Base-by-base conservation (phyloP, 1,140 invertebrate genomes). In the Drosophila pruinosa region DNA sequence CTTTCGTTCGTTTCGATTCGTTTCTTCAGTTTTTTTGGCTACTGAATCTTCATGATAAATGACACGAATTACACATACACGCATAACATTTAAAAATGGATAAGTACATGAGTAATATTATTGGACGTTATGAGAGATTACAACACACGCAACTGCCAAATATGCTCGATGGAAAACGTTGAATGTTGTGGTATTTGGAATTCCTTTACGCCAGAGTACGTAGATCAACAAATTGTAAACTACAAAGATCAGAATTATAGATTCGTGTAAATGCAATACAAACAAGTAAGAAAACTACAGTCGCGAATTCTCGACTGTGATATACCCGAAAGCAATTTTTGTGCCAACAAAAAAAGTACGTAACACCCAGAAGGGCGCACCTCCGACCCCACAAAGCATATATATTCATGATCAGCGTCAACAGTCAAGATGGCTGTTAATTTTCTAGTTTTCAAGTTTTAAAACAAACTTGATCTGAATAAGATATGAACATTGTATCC, bases 31-130 rank as follows among this genome's bases (percentile, higher is more conserved):
- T 17, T 53, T 31, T 53, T 31, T 17, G 4, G 26, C 47, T 38
- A 41, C 36, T 56, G 15, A 50, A 31, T 50, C 47, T 58, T 58
- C 26, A 67, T 50, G 63, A 54, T 54, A 52, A 59, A 58, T 50
- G 45, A 68, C 56, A 68, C 63, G 63, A 43, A 65, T 8, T 12
- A 48, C 24, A 31, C 24, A 28, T 14, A 26, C 14, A 48, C 24
- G 10, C 26, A 28, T 12, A 50, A 7, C 3, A 31, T 7, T 31
- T 50, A 50, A 28, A 50, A 31, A 31, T 50, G 47, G 24, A 50
- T 26, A 47, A 31, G 47, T 50, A 31, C 24, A 10, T 50, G 31
- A 50, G 26, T 31, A 50, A 31, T 28, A 47, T 26, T 47, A 47
- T n/a, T n/a, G n/a, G n/a, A n/a, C 41, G 41, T 59, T 36, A 59